A percentile compares a stretch with the other conserved stretches of the same genome.
phyloP scores from a whole-genome alignment of 2,113 vertebrate genomes.

The Nyctibius bracteatus region DNA sequence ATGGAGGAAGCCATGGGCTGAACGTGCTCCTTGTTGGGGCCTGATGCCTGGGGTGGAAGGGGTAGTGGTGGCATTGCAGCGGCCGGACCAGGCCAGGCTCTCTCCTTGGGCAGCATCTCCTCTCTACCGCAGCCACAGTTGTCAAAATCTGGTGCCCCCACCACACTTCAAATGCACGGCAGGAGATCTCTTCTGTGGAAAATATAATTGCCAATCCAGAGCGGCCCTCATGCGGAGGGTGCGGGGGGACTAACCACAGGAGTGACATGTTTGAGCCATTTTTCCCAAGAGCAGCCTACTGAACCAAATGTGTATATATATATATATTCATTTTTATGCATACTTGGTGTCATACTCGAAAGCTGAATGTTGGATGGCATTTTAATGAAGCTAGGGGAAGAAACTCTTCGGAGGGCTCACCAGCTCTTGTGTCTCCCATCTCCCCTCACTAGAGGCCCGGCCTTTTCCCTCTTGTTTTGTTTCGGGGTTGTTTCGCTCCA shows the following conservation, averaged over 20 bases:
- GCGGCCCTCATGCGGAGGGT: rapidly evolving
- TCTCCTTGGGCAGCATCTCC: rapidly evolving
- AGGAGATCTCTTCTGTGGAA: background rate
- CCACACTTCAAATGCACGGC: rapidly evolving
- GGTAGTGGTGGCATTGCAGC: rapidly evolving
- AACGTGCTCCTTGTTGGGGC: rapidly evolving
- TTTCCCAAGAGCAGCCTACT: background rate
- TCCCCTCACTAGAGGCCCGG: rapidly evolving
- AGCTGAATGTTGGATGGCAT: background rate
- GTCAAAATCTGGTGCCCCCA: rapidly evolving
- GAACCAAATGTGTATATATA: background rate
- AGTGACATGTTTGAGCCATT: background rate
- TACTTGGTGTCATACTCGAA: background rate
- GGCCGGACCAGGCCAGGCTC: background rate
- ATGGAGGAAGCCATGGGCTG: background rate
- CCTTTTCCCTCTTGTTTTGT: background rate
- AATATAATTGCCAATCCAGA: background rate
- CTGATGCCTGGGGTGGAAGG: rapidly evolving
- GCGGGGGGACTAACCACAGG: rapidly evolving
- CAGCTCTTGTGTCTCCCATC: background rate
- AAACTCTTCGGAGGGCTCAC: background rate
- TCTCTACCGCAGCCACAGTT: background rate
- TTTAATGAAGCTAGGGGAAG: background rate
- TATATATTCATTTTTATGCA: background rate
- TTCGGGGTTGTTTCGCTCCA: background rate